Evolutionary conservation across 2,888 invertebrate species (phyloP).

Genomic region (Ptychoptera contaminata): DNA sequence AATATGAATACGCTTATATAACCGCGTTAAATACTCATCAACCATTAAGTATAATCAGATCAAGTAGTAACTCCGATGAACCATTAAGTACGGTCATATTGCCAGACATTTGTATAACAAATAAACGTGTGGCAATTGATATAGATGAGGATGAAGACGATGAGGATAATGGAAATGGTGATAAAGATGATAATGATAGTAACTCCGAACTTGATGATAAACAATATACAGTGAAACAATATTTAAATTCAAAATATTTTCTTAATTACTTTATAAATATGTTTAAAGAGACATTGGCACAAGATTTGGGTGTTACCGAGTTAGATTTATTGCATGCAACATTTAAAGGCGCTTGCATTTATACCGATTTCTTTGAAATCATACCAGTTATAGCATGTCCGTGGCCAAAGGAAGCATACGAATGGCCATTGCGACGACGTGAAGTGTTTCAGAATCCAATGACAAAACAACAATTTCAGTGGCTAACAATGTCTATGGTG

Average conservation of each 20-base stretch:
- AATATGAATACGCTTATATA: constrained; percentile 41
- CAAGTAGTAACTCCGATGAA: constrained; percentile 4
- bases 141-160: constrained; percentile 14
- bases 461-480: constrained; percentile 42
- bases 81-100: constrained; percentile 11
- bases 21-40: constrained; percentile 42
- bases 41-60: constrained; percentile 27
- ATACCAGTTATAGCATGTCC: constrained; percentile 51
- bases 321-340: constrained; percentile 38
- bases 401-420: constrained; percentile 54
- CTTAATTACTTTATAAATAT: constrained; percentile 51
- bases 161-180: constrained; percentile 14
- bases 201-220: constrained; percentile 6
- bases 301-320: constrained; percentile 38
- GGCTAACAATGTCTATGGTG: constrained; percentile 54
- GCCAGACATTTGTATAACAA: constrained; percentile 23
- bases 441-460: constrained; percentile 38
- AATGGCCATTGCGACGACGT: constrained; percentile 46
- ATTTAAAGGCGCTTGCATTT: constrained; percentile 49
- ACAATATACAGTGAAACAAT: constrained; percentile 23
- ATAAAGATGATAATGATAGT: constrained; percentile 9
- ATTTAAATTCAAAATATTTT: constrained; percentile 48
- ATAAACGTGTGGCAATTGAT: constrained; percentile 12
- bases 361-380: constrained; percentile 48
- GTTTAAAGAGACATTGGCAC: constrained; percentile 43